These are phyloP conservation scores for Trisateles emortualis DNA, from an alignment of 2,888 invertebrate genomes.

Conservation along the genomic window DNA sequence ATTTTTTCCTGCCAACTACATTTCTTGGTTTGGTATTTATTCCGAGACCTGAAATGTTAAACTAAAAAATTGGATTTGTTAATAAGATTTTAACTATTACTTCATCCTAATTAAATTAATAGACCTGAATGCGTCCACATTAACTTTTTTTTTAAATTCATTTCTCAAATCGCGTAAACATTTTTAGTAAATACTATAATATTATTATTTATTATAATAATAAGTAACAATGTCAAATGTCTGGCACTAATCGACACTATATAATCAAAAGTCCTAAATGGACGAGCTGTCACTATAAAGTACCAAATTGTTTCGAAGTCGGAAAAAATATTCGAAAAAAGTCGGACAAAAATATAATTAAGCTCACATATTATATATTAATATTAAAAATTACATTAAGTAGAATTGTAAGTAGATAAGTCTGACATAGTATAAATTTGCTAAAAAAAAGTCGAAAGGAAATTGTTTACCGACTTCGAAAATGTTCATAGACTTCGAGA, in stretches of 20 bases:
- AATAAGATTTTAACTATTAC: no score
- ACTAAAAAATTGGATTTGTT: no score
- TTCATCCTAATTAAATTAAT: no score
- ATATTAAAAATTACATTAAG: neutral
- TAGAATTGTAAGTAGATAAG: slow-evolving; percentile 1
- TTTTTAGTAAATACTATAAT: slow-evolving; percentile 50
- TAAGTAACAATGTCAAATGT: slow-evolving; percentile 69
- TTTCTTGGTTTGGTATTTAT: no score
- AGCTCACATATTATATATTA: neutral
- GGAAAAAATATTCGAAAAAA: slow-evolving; percentile 5
- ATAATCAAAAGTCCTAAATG: slow-evolving; percentile 37
- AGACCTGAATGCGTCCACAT: slow-evolving; percentile 25
- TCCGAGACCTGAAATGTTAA: no score
- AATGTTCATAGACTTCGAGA: slow-evolving; percentile 16
- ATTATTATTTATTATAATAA: slow-evolving; percentile 45
- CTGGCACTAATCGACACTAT: slow-evolving; percentile 67
- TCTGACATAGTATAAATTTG: neutral
- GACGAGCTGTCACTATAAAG: slow-evolving; percentile 40
- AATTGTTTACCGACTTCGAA: slow-evolving; percentile 16
- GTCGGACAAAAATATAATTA: neutral
- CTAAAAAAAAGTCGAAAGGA: neutral
- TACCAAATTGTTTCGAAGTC: slow-evolving; percentile 24
- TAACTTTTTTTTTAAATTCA: slow-evolving; percentile 37
- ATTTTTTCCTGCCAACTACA: no score
- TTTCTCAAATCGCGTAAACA: slow-evolving; percentile 48